Base-by-base conservation (phyloP, 2,888 invertebrate genomes). In the Nomada lathburiana region DNA sequence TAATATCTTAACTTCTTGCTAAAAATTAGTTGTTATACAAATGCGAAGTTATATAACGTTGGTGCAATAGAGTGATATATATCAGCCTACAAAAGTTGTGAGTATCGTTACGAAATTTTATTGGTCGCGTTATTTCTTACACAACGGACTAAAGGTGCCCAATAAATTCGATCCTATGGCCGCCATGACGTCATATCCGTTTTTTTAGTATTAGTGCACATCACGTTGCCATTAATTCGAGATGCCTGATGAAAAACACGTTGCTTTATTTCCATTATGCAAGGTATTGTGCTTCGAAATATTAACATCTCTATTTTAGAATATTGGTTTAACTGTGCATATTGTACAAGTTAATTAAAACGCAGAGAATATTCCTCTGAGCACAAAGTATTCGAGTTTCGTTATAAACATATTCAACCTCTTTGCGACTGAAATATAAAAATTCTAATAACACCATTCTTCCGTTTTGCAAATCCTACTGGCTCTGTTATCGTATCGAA, bases 111-210 rank as follows among this genome's bases (percentile, higher is more conserved):
- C 1, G 16, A 55, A 62, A 62, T 67, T 53, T 50, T 20, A 4
- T 55, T 29, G 11, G 2, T 55, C 36, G 10, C 4, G 18, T 18
- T 29, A 53, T 18, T 10, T 60, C 9, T 23, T 36, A 18, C 53
- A 23, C 57, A 20, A 57, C 29, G 20, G 18, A 29, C n/a, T 52
- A 50, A 16, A 42, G 20, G 36, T 52, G 68, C 44, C 9, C 47
- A 67, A 47, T 68, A 82, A 68, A 68, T 80, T 82, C 57, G 52
- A 68, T 80, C 67, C 57, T 62, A 80, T 70, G 75, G 70, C 70
- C 53, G 62, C 63, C 36, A 42, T 82, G 74, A 82, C 80, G 71
- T 75, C 82, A 82, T 53, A 70, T 82, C 82, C 82, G 82, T 80
- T 65, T 80, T 62, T 80, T 80, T 82, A 71, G 80, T 50, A 67